Evolutionary conservation across 1,140 invertebrate genomes (phyloP).

Genomic region (Reticulitermes speratus): DNA sequence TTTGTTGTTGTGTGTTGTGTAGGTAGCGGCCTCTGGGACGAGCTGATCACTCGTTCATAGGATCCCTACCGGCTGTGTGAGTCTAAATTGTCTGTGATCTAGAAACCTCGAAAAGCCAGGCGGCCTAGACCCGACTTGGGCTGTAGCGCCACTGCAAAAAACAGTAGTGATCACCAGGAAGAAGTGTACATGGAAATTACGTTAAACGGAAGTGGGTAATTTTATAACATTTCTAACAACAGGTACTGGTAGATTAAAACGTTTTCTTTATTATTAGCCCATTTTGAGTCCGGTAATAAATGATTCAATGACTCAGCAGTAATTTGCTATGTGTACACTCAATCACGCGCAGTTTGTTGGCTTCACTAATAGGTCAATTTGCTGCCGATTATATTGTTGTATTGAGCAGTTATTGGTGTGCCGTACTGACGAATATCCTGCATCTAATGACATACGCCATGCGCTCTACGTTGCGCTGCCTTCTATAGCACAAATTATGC

Average conservation of each 20-base stretch:
- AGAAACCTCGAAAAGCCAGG: too few relatives aligned
- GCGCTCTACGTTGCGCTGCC: neutral
- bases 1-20: too few relatives aligned
- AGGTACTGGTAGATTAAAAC: neutral
- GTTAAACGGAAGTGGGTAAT: neutral
- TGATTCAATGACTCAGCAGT: neutral
- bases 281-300: neutral
- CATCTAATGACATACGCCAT: neutral
- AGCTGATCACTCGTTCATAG: too few relatives aligned
- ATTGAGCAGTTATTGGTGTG: neutral
- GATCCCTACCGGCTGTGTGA: too few relatives aligned
- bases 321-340: neutral
- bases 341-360: neutral
- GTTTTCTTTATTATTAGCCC: neutral
- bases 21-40: too few relatives aligned
- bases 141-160: too few relatives aligned
- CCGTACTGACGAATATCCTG: neutral
- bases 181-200: neutral
- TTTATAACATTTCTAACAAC: neutral
- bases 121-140: too few relatives aligned
- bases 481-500: neutral
- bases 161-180: too few relatives aligned
- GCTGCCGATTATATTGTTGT: neutral
- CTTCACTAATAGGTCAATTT: neutral
- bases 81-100: too few relatives aligned